Percentiles rank a stretch among this genome's conserved stretches.
phyloP scores from a whole-genome alignment of 2,113 vertebrate genomes.

The Merops nubicus region DNA sequence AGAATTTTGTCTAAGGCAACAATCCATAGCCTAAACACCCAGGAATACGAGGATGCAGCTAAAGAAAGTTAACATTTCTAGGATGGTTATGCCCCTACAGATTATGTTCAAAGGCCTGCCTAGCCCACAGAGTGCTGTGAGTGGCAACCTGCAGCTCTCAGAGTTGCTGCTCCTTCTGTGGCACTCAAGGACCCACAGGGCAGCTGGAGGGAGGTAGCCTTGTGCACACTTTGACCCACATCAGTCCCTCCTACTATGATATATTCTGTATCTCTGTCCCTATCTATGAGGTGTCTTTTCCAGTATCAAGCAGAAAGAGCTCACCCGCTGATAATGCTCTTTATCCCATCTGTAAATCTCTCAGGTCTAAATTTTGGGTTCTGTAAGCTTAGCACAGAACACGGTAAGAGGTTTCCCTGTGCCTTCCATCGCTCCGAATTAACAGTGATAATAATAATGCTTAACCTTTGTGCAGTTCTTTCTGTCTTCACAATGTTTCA shows the following conservation, averaged over 20 bases:
- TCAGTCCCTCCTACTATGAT: background rate
- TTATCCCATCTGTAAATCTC: background rate
- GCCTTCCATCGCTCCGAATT: conserved; percentile 18
- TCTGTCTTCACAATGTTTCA: conserved; percentile 12
- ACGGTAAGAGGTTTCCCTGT: background rate
- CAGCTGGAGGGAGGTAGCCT: background rate
- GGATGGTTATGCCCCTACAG: background rate
- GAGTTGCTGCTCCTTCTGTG: fast-evolving
- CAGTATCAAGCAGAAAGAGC: background rate
- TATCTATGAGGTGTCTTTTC: background rate
- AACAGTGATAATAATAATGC: conserved; percentile 8
- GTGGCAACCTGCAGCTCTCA: background rate
- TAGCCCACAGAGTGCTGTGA: background rate
- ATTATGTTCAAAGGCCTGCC: background rate
- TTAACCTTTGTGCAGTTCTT: conserved; percentile 40
- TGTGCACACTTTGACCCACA: background rate
- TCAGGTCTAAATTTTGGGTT: conserved; percentile 23
- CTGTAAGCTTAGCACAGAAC: background rate
- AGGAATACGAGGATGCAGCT: background rate
- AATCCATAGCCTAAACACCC: background rate
- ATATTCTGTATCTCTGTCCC: background rate
- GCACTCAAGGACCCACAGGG: background rate
- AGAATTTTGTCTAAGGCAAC: background rate
- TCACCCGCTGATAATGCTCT: background rate
- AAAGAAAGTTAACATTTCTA: background rate